phyloP scores from a whole-genome alignment of 2,797 vertebrate genomes.

The Tachyglossus aculeatus region DNA sequence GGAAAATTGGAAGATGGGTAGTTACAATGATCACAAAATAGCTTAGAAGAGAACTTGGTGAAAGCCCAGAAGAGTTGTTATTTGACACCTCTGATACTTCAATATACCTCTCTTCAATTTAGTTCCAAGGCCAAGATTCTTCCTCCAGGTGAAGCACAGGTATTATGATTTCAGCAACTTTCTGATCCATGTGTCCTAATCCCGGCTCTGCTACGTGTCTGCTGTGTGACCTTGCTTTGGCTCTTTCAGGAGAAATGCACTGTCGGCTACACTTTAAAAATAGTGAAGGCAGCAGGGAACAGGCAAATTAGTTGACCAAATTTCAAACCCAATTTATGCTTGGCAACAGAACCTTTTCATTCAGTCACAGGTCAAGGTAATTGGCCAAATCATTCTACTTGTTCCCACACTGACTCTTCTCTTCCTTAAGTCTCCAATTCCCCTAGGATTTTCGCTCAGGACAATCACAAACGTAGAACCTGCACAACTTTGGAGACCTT shows the following conservation, averaged over 20 bases:
- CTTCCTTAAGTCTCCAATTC: neutral
- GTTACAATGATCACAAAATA: too few species aligned
- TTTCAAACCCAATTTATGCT: neutral
- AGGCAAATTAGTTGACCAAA: neutral
- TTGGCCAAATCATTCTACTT: neutral
- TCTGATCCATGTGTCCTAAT: too few species aligned
- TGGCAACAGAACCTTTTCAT: neutral
- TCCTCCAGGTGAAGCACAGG: neutral
- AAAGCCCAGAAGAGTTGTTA: neutral
- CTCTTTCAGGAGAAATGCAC: neutral
- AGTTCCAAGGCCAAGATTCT: neutral
- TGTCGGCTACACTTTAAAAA: neutral
- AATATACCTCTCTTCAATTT: neutral
- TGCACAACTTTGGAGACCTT: neutral
- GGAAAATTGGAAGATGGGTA: too few species aligned
- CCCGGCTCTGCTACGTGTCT: too few species aligned
- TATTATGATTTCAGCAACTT: neutral
- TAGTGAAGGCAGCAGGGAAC: neutral
- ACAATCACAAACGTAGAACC: neutral
- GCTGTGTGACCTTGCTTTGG: neutral
- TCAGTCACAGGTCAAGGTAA: neutral
- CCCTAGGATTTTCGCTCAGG: neutral
- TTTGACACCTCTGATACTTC: neutral
- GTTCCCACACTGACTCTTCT: neutral
- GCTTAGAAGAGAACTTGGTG: neutral